Base-by-base conservation (phyloP, 1,140 invertebrate genomes). In the Pararge aegeria region DNA sequence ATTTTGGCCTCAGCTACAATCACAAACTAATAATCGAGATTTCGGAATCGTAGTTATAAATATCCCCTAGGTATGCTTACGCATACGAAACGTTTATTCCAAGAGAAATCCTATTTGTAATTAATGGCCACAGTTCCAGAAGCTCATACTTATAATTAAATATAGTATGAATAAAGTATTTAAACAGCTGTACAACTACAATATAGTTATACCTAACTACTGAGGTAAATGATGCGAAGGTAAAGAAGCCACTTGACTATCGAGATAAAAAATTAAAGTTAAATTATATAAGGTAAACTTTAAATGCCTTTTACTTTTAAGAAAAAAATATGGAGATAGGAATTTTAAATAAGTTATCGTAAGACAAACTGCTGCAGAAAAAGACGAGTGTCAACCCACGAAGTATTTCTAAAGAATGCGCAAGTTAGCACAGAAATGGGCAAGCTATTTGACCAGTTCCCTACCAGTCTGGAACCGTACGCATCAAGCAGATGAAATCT, bases 401-500 rank as follows among this genome's bases (percentile, higher is more conserved):
- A 46, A 46, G 16, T 21, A 30, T 44, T 54, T 55, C 37, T 49
- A 68, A 57, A 64, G 38, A 56, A 62, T 65, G 29, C 37, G 59
- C 51, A 55, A 59, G 55, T 61, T 51, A 66, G 53, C 44, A 64
- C 55, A 61, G 70, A 77, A 68, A 59, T 58, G 48, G 63, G 62
- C 52, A 68, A 63, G 55, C 50, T 49, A 74, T 78, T 77, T 70
- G 75, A 70, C 62, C 64, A 66, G 64, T 68, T 61, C 53, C 40
- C 37, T 61, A 69, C 66, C 57, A 57, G 54, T 61, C 48, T 61
- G 48, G 62, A 72, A 72, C 64, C 66, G 74, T 71, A 70, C 67
- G 71, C 76, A 78, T 83, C 77, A 75, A 83, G 56, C 59, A 76
- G 84, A 87, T 84, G 72, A 40, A 66, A 81, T 84, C 81, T 77